Evolutionary conservation across 2,888 invertebrate genomes (phyloP).

Genomic region (Oxytorus armatus): DNA sequence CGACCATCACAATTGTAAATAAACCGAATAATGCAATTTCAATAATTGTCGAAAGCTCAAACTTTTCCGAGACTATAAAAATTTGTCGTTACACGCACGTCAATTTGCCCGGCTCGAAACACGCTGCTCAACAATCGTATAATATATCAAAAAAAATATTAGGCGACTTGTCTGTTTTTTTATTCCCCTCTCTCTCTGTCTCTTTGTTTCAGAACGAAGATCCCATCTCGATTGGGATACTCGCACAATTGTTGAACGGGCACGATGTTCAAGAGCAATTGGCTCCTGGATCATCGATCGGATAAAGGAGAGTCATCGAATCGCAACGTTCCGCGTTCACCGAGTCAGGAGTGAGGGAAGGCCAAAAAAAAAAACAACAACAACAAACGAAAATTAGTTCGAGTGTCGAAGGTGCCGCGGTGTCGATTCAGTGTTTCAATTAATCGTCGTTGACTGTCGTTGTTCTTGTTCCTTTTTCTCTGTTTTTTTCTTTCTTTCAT

Average conservation of each 20-base stretch:
- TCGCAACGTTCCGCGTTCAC: neutral
- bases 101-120: too few species aligned
- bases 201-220: conserved; percentile 45
- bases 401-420: neutral
- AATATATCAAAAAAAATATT: neutral
- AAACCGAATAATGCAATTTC: too few species aligned
- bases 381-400: neutral
- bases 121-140: neutral
- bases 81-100: too few species aligned
- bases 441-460: neutral
- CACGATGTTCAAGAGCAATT: conserved; percentile 48
- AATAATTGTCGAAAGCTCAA: too few species aligned
- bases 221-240: conserved; percentile 8
- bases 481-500: neutral
- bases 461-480: neutral
- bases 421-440: neutral
- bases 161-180: neutral
- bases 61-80: too few species aligned
- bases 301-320: conserved; percentile 18
- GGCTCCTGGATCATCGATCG: conserved; percentile 42
- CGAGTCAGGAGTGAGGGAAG: conserved; percentile 15
- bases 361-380: neutral
- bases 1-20: too few species aligned
- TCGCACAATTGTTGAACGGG: conserved; percentile 11
- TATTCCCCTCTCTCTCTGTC: conserved; percentile 1